Evolutionary conservation across 1,140 invertebrate species (phyloP).

Genomic region (Drosophila malerkotliana): DNA sequence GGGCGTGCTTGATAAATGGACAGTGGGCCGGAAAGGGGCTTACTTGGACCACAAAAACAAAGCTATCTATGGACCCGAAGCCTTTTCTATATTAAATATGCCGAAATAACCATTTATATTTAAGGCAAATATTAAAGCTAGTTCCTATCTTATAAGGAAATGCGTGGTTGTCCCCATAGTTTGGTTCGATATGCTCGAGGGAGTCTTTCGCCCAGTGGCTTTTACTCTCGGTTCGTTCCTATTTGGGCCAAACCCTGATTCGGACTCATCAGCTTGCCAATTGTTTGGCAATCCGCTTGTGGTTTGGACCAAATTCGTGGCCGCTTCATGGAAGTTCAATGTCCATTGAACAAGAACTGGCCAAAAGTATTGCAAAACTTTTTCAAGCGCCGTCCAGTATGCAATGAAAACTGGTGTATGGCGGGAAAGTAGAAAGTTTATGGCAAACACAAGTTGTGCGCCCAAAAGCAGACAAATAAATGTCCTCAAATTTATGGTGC

Average conservation of each 20-base stretch:
- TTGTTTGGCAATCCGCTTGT: slow-evolving; percentile 39
- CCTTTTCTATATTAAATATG: neutral
- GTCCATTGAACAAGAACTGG: slow-evolving; percentile 17
- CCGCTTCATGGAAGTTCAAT: slow-evolving; percentile 28
- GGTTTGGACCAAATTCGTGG: slow-evolving; percentile 14
- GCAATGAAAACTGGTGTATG: slow-evolving; percentile 16
- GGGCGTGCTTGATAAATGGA: slow-evolving; percentile 21
- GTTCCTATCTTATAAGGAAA: neutral
- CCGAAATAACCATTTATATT: neutral
- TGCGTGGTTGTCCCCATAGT: neutral
- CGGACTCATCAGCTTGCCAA: slow-evolving; percentile 29
- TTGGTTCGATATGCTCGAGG: slow-evolving; percentile 34
- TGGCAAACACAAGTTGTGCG: slow-evolving; percentile 20
- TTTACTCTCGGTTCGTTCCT: slow-evolving; percentile 31
- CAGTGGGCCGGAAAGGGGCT: slow-evolving; percentile 12
- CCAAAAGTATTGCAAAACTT: slow-evolving; percentile 3
- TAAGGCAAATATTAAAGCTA: neutral
- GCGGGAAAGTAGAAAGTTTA: slow-evolving; percentile 21
- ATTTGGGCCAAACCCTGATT: slow-evolving; percentile 31
- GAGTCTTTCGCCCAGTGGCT: slow-evolving; percentile 15
- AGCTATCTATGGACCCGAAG: neutral
- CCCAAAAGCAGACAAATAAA: slow-evolving; percentile 28
- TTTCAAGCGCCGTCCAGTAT: slow-evolving; percentile 28
- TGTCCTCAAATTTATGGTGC: neutral
- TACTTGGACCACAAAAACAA: neutral